Evolutionary conservation across 2,797 vertebrate species (phyloP), one percentile per base, ranked within the genome.

Genomic region (Lagocephalus sceleratus): DNA sequence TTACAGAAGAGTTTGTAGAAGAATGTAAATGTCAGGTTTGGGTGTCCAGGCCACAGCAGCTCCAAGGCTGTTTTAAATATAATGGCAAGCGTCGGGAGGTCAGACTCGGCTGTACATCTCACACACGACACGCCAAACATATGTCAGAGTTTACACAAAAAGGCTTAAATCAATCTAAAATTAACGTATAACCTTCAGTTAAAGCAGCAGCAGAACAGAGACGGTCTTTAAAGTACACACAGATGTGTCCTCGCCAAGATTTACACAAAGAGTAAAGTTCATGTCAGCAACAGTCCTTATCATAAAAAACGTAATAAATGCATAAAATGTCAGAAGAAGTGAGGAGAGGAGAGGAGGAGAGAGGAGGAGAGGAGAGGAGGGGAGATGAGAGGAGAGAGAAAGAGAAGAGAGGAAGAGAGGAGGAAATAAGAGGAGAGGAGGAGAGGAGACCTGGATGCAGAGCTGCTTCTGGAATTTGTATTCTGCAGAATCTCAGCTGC

Each of bases 41-140:
- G 49, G 54, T 72, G 57, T 59, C 44, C 65, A 70, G 77, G 76
- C 76, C 75, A 68, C 77, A 81, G 86, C 78, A 87, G 84, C 58
- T 81, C 61, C 45, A 59, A 44, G 41, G 40, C 7, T 32, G 14
- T 45, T 76, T 76, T 60, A 75, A 80, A 71, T 53, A 50, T 48
- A 68, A 50, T 53, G 63, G 57, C 44, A 58, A 63, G 29, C 29
- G 63, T 46, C 53, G 22, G 8, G 10, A 50, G 51, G 58, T 53
- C 66, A 75, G 51, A 71, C 52, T 51, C 5, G 14, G 43, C 47
- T 20, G 54, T 63, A 69, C 68, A 73, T 66, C 38, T 63, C 2
- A 14, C 25, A 26, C 32, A 42, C 54, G 23, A 32, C 19, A 1
- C 57, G 20, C 32, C 60, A 39, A 49, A 54, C 56, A 12, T 49